Evolutionary conservation across 53 echinoderm and acorn worm species (phyloP).

Genomic region (Arbacia lixula): DNA sequence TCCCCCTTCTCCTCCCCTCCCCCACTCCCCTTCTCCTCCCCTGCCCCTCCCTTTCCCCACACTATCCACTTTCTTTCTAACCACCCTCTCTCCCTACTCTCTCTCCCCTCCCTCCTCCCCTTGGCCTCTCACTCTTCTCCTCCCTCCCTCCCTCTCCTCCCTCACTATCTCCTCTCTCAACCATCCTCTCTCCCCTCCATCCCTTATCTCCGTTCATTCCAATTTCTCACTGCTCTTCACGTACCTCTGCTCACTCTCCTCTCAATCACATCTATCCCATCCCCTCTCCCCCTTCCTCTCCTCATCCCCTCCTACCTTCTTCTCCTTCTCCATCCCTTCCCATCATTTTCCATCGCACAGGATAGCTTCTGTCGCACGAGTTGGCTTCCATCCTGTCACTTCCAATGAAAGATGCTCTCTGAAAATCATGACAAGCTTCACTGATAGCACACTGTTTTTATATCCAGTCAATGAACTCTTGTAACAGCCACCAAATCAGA

Average conservation of each 20-base stretch:
- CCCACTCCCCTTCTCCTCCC: neutral
- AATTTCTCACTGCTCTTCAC: neutral
- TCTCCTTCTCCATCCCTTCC: neutral
- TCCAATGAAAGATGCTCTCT: slow-evolving; percentile 6
- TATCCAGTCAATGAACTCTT: slow-evolving; percentile 24
- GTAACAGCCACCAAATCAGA: no score
- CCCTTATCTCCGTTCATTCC: neutral
- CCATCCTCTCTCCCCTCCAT: neutral
- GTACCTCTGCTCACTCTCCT: neutral
- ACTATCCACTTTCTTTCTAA: neutral
- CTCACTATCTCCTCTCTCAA: neutral
- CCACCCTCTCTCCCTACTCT: neutral
- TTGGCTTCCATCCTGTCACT: slow-evolving; percentile 14
- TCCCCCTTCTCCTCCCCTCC: neutral
- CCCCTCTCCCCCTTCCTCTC: neutral
- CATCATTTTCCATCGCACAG: neutral
- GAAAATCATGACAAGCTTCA: slow-evolving; percentile 3
- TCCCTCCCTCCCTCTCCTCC: neutral
- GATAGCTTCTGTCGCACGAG: no score
- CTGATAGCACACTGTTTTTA: neutral
- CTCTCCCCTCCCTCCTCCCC: neutral
- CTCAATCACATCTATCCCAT: neutral
- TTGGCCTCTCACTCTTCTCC: neutral
- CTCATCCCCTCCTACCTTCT: neutral
- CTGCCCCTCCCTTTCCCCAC: no score